phyloP scores from a whole-genome alignment of 2,113 vertebrate genomes.

The Lagenorhynchus albirostris region DNA sequence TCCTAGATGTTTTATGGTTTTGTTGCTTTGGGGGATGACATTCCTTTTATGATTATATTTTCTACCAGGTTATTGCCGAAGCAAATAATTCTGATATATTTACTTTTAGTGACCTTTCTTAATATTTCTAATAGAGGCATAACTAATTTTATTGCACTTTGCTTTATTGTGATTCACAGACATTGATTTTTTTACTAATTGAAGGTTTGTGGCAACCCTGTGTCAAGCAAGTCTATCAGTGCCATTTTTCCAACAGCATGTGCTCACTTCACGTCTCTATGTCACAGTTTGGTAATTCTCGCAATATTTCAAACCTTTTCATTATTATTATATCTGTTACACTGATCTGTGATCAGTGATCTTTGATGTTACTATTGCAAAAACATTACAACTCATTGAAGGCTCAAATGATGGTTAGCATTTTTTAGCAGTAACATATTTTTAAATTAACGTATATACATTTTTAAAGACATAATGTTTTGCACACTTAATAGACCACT shows the following conservation, averaged over 20 bases:
- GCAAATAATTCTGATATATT: not conserved
- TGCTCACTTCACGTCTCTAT: not conserved
- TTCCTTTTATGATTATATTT: not conserved
- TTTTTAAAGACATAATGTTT: not conserved
- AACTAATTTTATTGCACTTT: not conserved
- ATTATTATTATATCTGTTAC: not conserved
- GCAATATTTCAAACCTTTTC: not conserved
- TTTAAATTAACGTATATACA: not conserved
- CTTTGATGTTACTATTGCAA: not conserved
- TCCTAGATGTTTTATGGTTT: not conserved
- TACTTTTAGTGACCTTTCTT: slow-evolving; percentile 13
- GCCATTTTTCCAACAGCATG: not conserved
- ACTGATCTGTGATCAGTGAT: not conserved
- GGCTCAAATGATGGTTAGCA: not conserved
- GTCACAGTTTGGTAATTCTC: not conserved
- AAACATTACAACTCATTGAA: not conserved
- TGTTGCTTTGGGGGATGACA: not conserved
- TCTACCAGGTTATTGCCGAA: not conserved
- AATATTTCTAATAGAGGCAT: not conserved
- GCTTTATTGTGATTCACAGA: not conserved
- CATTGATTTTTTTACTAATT: not conserved
- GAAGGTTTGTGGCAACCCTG: not conserved
- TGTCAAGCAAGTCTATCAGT: not conserved
- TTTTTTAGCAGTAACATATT: not conserved
- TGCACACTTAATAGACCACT: not conserved